Evolutionary conservation across 2,888 invertebrate species (phyloP).

Genomic region (Ptychoptera albimana): DNA sequence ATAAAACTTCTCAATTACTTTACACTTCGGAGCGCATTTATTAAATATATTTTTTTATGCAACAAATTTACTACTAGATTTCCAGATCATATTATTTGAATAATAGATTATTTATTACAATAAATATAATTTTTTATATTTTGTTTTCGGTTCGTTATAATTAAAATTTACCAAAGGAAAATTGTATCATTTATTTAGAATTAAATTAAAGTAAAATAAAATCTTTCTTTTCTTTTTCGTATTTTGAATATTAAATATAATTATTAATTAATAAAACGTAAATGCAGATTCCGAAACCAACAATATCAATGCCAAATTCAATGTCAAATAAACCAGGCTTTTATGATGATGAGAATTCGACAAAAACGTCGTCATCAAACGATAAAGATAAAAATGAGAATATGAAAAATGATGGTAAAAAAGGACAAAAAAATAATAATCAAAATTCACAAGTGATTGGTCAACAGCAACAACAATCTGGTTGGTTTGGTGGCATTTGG

Average conservation of each 20-base stretch:
- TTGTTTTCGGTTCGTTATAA: too few relatives aligned
- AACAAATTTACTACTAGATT: too few relatives aligned
- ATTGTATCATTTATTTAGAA: too few relatives aligned
- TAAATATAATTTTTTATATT: too few relatives aligned
- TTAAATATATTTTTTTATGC: too few relatives aligned
- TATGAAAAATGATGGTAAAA: slow-evolving; percentile 5
- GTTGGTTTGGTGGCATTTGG: slow-evolving; percentile 81
- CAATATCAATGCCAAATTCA: slow-evolving; percentile 41
- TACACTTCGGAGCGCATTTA: too few relatives aligned
- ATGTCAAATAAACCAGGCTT: slow-evolving; percentile 23
- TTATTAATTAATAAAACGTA: slow-evolving; percentile 10
- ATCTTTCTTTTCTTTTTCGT: slow-evolving; percentile 1
- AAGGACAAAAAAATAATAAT: not conserved
- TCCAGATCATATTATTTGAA: too few relatives aligned
- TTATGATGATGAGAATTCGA: slow-evolving; percentile 15
- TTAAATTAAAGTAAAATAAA: too few relatives aligned
- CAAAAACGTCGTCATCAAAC: slow-evolving; percentile 2
- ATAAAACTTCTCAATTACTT: too few relatives aligned
- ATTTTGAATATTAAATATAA: slow-evolving; percentile 17
- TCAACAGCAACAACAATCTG: slow-evolving; percentile 18
- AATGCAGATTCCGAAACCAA: slow-evolving; percentile 29
- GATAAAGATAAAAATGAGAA: slow-evolving; percentile 8
- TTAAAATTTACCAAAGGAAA: too few relatives aligned
- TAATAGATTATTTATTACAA: too few relatives aligned
- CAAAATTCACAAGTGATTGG: too few relatives aligned